These are phyloP conservation scores for Torymus aiolomorphi DNA, from an alignment of 2,888 invertebrate species.

Conservation along the genomic window DNA sequence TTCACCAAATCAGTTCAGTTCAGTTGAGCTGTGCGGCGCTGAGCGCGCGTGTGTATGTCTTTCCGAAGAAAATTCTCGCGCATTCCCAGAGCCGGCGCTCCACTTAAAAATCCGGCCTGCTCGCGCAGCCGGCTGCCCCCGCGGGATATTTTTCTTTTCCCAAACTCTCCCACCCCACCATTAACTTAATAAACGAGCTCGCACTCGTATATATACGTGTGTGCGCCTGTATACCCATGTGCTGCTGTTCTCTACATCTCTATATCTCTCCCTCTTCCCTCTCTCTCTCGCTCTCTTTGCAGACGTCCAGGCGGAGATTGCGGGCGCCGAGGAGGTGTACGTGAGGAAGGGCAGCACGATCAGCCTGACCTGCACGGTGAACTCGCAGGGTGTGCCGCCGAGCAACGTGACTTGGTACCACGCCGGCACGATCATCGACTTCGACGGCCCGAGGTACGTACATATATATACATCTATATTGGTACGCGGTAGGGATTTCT, in stretches of 20 bases:
- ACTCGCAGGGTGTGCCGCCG: constrained; percentile 79
- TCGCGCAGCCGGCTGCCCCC: background rate
- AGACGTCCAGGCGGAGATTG: constrained; percentile 77
- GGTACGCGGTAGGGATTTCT: background rate
- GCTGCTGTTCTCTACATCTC: background rate
- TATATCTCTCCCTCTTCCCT: background rate
- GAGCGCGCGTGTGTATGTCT: background rate
- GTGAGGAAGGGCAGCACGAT: constrained; percentile 77
- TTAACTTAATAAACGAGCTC: constrained; percentile 22
- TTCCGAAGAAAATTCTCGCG: background rate
- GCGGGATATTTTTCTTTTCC: constrained; percentile 29
- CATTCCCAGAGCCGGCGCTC: background rate
- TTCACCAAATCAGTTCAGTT: background rate
- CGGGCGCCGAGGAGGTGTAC: constrained; percentile 76
- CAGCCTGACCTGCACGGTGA: constrained; percentile 77
- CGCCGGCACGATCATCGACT: constrained; percentile 87
- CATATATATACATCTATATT: background rate
- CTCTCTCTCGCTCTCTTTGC: constrained; percentile 53
- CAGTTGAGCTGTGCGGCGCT: background rate
- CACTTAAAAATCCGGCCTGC: constrained; percentile 5
- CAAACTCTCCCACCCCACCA: background rate
- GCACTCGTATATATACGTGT: background rate
- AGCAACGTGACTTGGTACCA: constrained; percentile 91
- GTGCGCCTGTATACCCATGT: background rate
- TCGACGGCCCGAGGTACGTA: constrained; percentile 80